phyloP scores from a whole-genome alignment of 2,888 invertebrate genomes.

The Panopea generosa region DNA sequence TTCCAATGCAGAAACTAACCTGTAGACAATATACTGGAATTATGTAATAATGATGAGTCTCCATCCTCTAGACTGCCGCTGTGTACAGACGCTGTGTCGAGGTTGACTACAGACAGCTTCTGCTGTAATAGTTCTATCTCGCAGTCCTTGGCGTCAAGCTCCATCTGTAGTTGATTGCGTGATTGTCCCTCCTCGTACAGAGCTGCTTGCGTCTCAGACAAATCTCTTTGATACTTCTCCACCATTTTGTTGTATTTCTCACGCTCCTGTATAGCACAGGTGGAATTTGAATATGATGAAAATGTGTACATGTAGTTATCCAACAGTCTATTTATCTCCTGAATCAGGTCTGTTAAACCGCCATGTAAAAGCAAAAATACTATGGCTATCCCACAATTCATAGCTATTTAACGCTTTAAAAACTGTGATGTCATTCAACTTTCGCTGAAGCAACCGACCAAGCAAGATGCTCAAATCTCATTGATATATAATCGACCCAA shows the following conservation, averaged over 20 bases:
- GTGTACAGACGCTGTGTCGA: constrained; percentile 96
- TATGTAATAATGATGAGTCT: constrained; percentile 50
- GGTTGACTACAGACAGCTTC: constrained; percentile 92
- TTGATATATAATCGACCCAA: no score
- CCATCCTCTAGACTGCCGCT: constrained; percentile 88
- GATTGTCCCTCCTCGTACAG: constrained; percentile 88
- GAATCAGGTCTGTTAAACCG: no score
- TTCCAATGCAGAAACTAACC: no score
- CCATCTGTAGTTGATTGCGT: constrained; percentile 94
- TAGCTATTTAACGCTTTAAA: no score
- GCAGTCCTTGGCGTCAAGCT: constrained; percentile 97
- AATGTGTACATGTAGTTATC: neutral
- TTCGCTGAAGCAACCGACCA: no score
- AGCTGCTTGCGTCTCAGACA: constrained; percentile 94
- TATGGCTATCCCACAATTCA: no score
- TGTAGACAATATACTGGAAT: constrained; percentile 56
- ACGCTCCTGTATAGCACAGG: constrained; percentile 90
- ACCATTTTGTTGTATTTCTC: constrained; percentile 96
- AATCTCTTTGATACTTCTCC: constrained; percentile 92
- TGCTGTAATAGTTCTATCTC: constrained; percentile 95
- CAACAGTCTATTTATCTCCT: no score
- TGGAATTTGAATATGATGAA: no score
- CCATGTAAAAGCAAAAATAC: no score
- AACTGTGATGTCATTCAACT: no score
- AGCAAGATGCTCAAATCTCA: no score